Conservation (phyloP, 2,113 vertebrate genomes). For the Albula goreensis region DNA sequence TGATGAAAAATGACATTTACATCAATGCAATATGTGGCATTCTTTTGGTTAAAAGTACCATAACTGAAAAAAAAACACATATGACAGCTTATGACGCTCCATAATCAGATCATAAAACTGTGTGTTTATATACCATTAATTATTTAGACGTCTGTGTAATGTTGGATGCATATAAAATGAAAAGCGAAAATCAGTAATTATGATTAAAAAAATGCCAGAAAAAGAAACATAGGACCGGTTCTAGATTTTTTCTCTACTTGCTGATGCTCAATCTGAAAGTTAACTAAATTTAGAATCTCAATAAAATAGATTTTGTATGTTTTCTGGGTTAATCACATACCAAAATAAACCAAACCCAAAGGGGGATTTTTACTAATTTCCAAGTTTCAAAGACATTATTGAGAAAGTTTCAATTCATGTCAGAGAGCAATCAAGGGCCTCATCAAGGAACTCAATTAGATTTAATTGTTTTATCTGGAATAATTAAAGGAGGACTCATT, state of each 20-base stretch:
- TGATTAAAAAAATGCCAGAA: too few relatives aligned
- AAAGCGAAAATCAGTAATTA: neutral
- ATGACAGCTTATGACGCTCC: too few relatives aligned
- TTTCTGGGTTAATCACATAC: conserved; percentile 18
- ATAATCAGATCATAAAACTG: too few relatives aligned
- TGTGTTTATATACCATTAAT: neutral
- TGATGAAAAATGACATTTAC: too few relatives aligned
- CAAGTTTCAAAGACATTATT: conserved; percentile 5
- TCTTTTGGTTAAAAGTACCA: too few relatives aligned
- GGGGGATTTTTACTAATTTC: neutral
- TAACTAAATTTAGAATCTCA: conserved; percentile 12
- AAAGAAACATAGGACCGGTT: too few relatives aligned
- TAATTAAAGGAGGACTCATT: neutral
- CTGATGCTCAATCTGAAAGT: neutral
- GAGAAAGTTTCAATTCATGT: conserved; percentile 1
- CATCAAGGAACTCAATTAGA: neutral
- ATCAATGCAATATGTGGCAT: too few relatives aligned
- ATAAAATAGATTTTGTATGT: conserved; percentile 2
- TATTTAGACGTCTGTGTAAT: too few relatives aligned
- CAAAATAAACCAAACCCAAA: conserved; percentile 9
- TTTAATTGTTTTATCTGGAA: neutral
- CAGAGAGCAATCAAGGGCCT: neutral
- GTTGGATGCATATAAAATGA: neutral
- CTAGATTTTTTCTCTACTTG: neutral
- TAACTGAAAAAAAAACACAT: too few relatives aligned